These are phyloP conservation scores for Acronicta leporina DNA, from an alignment of 2,888 invertebrate species.

Conservation along the genomic window DNA sequence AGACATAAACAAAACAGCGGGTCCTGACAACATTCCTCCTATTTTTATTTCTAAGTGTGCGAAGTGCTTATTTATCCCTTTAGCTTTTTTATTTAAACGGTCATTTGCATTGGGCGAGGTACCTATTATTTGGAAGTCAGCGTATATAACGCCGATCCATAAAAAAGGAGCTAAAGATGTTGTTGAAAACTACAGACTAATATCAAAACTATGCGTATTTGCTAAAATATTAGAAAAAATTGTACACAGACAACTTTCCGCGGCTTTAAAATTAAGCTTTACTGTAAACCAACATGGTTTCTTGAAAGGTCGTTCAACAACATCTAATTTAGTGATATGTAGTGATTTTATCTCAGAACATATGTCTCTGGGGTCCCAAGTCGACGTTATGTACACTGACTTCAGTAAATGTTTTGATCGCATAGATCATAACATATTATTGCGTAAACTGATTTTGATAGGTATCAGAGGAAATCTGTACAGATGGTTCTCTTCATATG, in stretches of 20 bases:
- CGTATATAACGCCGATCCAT: background rate
- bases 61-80: background rate
- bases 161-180: background rate
- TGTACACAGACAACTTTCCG: background rate
- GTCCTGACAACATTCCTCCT: background rate
- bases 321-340: background rate
- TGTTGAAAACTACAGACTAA: background rate
- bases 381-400: no score
- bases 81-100: background rate
- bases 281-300: background rate
- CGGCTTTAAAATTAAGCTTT: background rate
- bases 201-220: background rate
- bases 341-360: background rate
- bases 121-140: background rate
- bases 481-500: no score
- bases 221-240: background rate
- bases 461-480: no score
- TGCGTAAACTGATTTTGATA: no score
- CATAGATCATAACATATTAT: no score
- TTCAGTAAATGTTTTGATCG: no score
- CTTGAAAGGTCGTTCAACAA: background rate
- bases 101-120: background rate
- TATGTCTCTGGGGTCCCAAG: background rate
- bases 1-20: background rate
- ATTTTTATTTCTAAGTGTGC: background rate